Evolutionary conservation across 1,140 invertebrate genomes (phyloP).

Genomic region (Protaetia brevitarsis): DNA sequence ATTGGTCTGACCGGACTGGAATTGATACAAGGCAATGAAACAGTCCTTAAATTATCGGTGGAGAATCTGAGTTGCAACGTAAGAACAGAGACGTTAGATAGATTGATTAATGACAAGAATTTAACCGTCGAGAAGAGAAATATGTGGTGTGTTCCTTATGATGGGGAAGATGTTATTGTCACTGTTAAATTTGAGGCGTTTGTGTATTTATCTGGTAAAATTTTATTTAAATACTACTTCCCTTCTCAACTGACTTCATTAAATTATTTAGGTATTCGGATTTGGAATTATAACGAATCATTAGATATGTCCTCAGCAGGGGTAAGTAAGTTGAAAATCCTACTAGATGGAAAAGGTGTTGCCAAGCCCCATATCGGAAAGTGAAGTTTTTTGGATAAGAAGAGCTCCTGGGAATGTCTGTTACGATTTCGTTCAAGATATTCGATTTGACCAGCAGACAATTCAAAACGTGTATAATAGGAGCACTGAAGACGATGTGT

Average conservation of each 20-base stretch:
- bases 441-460: conserved; percentile 49
- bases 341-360: conserved; percentile 47
- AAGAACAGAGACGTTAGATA: conserved; percentile 19
- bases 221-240: too few species aligned
- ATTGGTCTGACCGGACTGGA: conserved; percentile 60
- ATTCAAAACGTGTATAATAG: neutral
- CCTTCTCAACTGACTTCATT: neutral
- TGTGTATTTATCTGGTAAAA: conserved; percentile 53
- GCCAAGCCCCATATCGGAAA: conserved; percentile 48
- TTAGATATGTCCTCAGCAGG: conserved; percentile 71
- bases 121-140: conserved; percentile 57
- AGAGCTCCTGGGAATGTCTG: conserved; percentile 69
- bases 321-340: conserved; percentile 54
- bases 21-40: conserved; percentile 48
- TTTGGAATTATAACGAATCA: conserved; percentile 82
- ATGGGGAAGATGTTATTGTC: conserved; percentile 49
- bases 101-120: conserved; percentile 58
- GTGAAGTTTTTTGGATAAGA: conserved; percentile 57
- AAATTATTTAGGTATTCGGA: conserved; percentile 53
- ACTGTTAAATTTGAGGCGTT: conserved; percentile 53
- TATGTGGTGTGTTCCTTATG: conserved; percentile 60
- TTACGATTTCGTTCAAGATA: conserved; percentile 72
- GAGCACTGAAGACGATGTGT: neutral
- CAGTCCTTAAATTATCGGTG: conserved; percentile 21
- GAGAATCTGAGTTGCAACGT: conserved; percentile 30